Evolutionary conservation across 2,797 vertebrate genomes (phyloP).

Genomic region (Pogoniulus pusillus): DNA sequence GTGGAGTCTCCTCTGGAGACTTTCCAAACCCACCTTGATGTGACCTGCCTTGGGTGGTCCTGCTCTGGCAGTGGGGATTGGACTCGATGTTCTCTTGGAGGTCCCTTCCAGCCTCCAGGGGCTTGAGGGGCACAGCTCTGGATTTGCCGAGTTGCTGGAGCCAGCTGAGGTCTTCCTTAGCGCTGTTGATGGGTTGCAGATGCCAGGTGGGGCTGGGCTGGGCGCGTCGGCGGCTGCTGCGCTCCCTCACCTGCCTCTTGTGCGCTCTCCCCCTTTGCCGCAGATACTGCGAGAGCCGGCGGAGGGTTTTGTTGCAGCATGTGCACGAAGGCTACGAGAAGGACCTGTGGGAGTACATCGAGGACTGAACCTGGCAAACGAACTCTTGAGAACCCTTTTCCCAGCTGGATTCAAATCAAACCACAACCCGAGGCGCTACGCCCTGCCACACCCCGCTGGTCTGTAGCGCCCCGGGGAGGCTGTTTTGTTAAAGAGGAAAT

Average conservation of each 20-base stretch:
- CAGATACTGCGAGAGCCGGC: constrained; percentile 99
- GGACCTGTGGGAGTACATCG: constrained; percentile 99
- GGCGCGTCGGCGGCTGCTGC: too few relatives aligned
- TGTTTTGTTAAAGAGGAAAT: constrained; percentile 82
- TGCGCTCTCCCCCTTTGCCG: constrained; percentile 11
- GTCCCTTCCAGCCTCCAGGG: neutral
- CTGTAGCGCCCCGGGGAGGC: constrained; percentile 88
- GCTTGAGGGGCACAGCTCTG: neutral
- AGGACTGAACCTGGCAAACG: constrained; percentile 92
- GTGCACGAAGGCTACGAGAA: constrained; percentile 99
- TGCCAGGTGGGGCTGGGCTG: neutral
- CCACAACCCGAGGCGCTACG: constrained; percentile 30
- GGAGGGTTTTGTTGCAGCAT: constrained; percentile 98
- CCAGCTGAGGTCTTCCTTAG: constrained; percentile 27
- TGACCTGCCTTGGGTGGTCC: too few relatives aligned
- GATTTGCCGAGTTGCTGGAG: too few relatives aligned
- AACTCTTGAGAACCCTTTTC: constrained; percentile 79
- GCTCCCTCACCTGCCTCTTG: neutral
- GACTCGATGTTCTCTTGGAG: too few relatives aligned
- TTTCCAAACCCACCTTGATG: too few relatives aligned
- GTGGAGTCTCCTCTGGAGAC: too few relatives aligned
- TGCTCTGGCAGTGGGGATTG: too few relatives aligned
- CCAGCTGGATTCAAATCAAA: constrained; percentile 76
- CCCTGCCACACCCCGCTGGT: constrained; percentile 84
- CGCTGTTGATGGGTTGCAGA: neutral